Evolutionary conservation across 2,888 invertebrate species (phyloP), one percentile per base, ranked within the genome.

Genomic region (Uloborus plumipes): DNA sequence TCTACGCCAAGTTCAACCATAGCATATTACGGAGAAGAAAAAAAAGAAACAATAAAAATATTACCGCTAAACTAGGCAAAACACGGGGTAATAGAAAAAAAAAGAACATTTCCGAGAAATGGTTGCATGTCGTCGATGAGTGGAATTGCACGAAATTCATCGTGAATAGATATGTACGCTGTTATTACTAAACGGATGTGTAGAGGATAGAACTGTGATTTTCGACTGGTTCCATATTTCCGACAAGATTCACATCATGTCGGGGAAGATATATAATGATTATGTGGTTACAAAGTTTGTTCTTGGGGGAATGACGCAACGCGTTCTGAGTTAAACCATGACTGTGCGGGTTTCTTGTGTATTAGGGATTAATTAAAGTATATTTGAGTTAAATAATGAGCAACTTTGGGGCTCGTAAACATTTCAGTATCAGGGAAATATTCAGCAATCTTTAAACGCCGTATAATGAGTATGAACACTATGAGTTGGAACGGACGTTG

Each of bases 141-240:
- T 73, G 74, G 74, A 74, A 72, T 49, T 15, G 47, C 67, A 49
- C 49, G 62, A 64, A 26, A 58, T 51, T 20, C 16, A 51, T 69
- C 39, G 14, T 15, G 61, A 65, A 78, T 59, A 65, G 20, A 39
- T 18, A 49, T 47, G 26, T 65, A 80, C 22, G 67, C 31, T 70
- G 74, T 70, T 74, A 74, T 74, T 74, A 81, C 26, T 55, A 31
- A 62, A 64, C 69, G 74, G 80, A 81, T 81, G 67, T 67, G 69
- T 49, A 9, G 61, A 20, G 39, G 64, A 39, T 20, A 50, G 55
- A 67, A 79, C 67, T 67, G 69, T 67, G 79, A 80, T 80, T 80
- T 73, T 51, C 18, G 16, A 22, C 53, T 73, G 14, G 79, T 80
- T 55, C 55, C 73, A 80, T 67, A 80, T 73, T 73, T 80, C 73